Evolutionary conservation across 2,113 vertebrate species (phyloP).

Genomic region (Catagonus wagneri): DNA sequence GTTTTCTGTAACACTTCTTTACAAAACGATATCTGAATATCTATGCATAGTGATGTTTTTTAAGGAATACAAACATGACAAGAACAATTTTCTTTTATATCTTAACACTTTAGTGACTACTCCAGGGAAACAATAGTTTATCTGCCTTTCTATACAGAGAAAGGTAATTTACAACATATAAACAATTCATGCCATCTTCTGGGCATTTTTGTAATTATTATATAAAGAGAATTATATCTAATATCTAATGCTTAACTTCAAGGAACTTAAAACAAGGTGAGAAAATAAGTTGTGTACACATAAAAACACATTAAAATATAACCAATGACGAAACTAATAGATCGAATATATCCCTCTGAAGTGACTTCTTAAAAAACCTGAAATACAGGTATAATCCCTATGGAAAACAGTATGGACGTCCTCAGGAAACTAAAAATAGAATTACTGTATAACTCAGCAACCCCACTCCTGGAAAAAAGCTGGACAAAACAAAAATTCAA

Average conservation of each 20-base stretch:
- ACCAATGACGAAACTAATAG: neutral
- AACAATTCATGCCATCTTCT: neutral
- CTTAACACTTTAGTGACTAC: neutral
- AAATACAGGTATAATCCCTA: neutral
- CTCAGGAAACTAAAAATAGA: too few species aligned
- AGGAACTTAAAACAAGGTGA: neutral
- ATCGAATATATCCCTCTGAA: neutral
- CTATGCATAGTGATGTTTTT: neutral
- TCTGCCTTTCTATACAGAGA: neutral
- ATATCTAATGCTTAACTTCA: slow-evolving; percentile 10
- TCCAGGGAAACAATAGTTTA: neutral
- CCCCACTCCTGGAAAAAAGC: too few species aligned
- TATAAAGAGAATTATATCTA: neutral
- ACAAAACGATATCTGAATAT: neutral
- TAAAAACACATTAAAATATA: neutral
- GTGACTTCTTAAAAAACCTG: neutral
- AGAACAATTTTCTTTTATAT: neutral
- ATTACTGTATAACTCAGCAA: too few species aligned
- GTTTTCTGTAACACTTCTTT: neutral
- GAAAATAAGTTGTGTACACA: neutral
- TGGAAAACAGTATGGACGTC: too few species aligned
- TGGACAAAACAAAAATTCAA: too few species aligned
- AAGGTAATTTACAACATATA: neutral
- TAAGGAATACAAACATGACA: neutral
- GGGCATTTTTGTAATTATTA: neutral